Percentiles rank a stretch among this genome's conserved stretches.
These are phyloP conservation scores for Xiphophorus maculatus DNA, from an alignment of 2,113 vertebrate genomes.

Conservation along the genomic window DNA sequence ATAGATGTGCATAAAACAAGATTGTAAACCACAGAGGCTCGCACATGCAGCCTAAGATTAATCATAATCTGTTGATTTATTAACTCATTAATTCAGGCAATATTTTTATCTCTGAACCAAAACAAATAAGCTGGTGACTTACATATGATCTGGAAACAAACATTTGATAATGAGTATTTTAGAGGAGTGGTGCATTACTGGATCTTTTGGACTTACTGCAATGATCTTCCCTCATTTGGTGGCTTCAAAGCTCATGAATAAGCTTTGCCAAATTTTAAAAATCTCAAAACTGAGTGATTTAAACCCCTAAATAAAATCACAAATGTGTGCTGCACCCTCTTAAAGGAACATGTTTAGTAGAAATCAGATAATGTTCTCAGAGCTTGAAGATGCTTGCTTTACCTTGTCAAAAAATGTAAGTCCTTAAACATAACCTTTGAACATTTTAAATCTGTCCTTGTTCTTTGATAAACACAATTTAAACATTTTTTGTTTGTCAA, in stretches of 20 bases:
- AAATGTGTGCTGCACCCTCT: background rate
- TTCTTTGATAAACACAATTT: background rate
- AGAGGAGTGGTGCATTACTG: background rate
- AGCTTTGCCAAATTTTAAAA: background rate
- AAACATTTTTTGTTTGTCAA: no score
- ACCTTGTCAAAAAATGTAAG: background rate
- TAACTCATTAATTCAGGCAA: background rate
- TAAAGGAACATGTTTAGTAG: no score
- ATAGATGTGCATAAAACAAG: background rate
- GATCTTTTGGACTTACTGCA: background rate
- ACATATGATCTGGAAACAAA: background rate
- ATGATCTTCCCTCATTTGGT: background rate
- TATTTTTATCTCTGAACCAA: background rate
- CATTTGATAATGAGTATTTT: background rate
- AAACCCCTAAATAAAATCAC: background rate
- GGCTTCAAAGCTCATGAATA: no score
- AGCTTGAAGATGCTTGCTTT: background rate
- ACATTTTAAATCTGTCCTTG: background rate
- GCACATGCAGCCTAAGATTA: background rate
- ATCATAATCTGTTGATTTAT: background rate
- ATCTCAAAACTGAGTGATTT: background rate
- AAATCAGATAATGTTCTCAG: no score
- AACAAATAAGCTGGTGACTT: background rate
- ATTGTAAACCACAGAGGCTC: background rate
- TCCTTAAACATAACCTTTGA: background rate